phyloP scores from a whole-genome alignment of 1,140 invertebrate species.

The Glossosoma conforme region DNA sequence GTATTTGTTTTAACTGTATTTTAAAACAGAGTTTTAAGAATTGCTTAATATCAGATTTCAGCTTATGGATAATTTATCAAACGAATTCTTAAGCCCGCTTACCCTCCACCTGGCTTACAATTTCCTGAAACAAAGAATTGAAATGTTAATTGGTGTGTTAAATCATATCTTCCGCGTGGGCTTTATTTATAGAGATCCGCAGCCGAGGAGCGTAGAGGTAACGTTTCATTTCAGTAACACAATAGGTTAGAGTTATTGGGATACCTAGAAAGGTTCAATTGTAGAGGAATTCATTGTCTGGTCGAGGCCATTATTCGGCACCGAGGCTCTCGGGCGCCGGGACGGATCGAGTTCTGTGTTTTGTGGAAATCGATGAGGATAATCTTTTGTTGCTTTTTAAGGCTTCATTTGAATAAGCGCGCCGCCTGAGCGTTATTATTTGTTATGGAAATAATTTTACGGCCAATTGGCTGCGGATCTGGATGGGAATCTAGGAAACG shows the following conservation, averaged over 20 bases:
- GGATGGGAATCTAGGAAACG: too few relatives aligned
- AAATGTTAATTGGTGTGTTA: constrained; percentile 25
- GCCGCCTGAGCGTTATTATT: not conserved
- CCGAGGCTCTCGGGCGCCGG: too few relatives aligned
- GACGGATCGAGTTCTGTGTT: not conserved
- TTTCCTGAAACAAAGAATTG: constrained; percentile 22
- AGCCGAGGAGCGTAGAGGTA: constrained; percentile 4
- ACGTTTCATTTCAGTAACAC: constrained; percentile 18
- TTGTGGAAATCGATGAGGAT: constrained; percentile 17
- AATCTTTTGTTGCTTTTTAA: constrained; percentile 24
- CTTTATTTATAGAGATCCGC: constrained; percentile 18
- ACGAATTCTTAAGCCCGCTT: constrained; percentile 2
- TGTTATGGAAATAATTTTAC: constrained; percentile 3
- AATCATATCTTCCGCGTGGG: constrained; percentile 19
- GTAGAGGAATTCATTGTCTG: constrained; percentile 27
- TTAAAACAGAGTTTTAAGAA: too few relatives aligned
- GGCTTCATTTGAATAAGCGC: constrained; percentile 16
- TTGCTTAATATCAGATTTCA: constrained; percentile 4
- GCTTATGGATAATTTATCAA: constrained; percentile 21
- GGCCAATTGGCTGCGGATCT: not conserved
- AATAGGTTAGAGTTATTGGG: constrained; percentile 24
- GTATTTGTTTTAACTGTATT: too few relatives aligned
- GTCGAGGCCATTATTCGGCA: constrained; percentile 11
- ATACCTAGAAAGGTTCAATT: constrained; percentile 26
- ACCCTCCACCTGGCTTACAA: constrained; percentile 4